phyloP scores from a whole-genome alignment of 2,888 invertebrate species.

The Hydraecia micacea region DNA sequence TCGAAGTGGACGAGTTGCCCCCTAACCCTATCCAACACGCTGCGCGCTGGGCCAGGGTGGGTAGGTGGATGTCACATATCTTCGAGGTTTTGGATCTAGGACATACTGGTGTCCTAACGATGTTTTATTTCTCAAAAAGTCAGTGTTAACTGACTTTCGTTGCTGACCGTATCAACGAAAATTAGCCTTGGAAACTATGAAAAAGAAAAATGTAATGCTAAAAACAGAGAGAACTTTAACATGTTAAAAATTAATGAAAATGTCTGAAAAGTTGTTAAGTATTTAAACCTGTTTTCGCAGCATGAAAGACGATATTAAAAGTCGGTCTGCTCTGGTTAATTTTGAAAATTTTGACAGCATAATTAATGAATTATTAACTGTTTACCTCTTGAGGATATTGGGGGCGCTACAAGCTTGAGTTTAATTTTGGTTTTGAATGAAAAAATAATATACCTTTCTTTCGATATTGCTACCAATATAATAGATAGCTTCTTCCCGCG shows the following conservation, averaged over 20 bases:
- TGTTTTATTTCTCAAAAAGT: background rate
- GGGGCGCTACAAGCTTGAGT: background rate
- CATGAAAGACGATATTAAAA: background rate
- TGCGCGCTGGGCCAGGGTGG: no score
- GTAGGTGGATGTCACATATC: background rate
- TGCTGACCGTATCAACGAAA: background rate
- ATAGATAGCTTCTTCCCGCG: no score
- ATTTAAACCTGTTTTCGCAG: background rate
- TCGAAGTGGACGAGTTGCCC: no score
- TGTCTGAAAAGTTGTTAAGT: slow-evolving; percentile 23
- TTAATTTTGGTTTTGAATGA: background rate
- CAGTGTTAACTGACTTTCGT: background rate
- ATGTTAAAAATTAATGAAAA: slow-evolving; percentile 15
- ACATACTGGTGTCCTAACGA: background rate
- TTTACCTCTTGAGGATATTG: background rate
- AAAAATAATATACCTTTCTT: background rate
- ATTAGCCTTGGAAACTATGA: background rate
- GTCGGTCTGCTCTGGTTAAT: background rate
- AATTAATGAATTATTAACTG: background rate
- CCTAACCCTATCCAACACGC: no score
- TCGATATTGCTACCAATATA: background rate
- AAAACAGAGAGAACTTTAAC: background rate
- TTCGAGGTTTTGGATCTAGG: no score
- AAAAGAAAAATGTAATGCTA: background rate
- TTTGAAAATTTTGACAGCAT: slow-evolving; percentile 3